Base-by-base conservation (phyloP, 2,888 invertebrate genomes). In the Drosophila quinaria region DNA sequence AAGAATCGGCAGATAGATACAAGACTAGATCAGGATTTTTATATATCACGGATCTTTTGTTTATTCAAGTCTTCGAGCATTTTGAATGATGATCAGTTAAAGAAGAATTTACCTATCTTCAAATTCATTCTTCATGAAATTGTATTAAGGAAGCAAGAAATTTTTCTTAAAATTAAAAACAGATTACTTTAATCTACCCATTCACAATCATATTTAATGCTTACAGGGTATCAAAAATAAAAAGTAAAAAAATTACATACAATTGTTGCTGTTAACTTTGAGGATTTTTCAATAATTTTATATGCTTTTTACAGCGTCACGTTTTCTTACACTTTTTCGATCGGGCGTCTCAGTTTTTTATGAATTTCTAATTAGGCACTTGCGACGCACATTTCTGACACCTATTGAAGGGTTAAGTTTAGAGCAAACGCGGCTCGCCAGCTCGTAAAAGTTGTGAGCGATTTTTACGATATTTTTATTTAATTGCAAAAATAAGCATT, bases 381-480 rank as follows among this genome's bases (percentile, higher is more conserved):
- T 78, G 54, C 72, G 60, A 73, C 67, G 68, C 74, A 70, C 82
- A 84, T 84, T 84, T 84, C 73, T 84, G 85, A 85, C 84, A 85
- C 84, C 87, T 85, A 55, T 64, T 50, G 58, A 74, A 66, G 76
- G 83, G 78, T 68, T 74, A 66, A 70, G 78, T 68, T 74, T 65
- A 70, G 51, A 61, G 61, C 66, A 44, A 58, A 17, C 29, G 29
- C 60, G 51, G 37, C 56, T 41, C 35, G 63, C 39, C 59, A 50
- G 33, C 61, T 76, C 83, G 65, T 82, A 68, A 82, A 85, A 63
- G 56, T 62, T 41, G 65, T 51, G 37, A 61, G 76, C 67, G 56
- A 66, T 81, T 84, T 84, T 87, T 87, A 84, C 81, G 84, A 84
- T 80, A 80, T 74, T 87, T 87, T 81, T 80, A 87, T 87, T 84